These are phyloP conservation scores for Neolamprologus multifasciatus DNA, from an alignment of 2,797 vertebrate species.

Conservation along the genomic window DNA sequence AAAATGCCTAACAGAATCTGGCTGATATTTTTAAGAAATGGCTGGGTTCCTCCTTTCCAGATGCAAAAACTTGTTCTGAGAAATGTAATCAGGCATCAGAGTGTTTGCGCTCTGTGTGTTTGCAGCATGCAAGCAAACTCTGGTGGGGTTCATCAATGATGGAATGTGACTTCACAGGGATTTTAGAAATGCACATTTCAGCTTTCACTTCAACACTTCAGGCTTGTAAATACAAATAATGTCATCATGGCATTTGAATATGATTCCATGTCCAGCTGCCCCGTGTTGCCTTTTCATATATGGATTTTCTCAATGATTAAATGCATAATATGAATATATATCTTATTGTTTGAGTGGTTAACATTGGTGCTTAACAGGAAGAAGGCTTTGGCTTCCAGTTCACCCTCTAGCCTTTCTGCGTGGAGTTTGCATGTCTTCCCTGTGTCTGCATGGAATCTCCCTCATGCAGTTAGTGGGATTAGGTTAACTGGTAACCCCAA, in stretches of 20 bases:
- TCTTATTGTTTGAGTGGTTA: neutral
- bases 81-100: slow-evolving; percentile 50
- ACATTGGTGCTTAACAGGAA: neutral
- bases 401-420: neutral
- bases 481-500: neutral
- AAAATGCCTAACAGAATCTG: slow-evolving; percentile 45
- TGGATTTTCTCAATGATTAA: neutral
- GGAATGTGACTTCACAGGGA: slow-evolving; percentile 47
- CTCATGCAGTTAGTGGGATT: neutral
- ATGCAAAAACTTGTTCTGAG: slow-evolving; percentile 51
- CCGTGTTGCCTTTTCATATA: neutral
- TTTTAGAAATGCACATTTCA: slow-evolving; percentile 28
- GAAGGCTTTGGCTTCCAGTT: neutral
- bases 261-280: slow-evolving; percentile 13
- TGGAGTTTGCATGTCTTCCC: neutral
- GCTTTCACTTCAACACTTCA: slow-evolving; percentile 39
- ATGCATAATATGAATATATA: neutral
- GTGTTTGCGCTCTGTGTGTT: slow-evolving; percentile 34
- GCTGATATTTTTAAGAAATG: slow-evolving; percentile 55
- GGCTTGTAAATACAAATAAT: slow-evolving; percentile 27
- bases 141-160: slow-evolving; percentile 45
- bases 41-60: slow-evolving; percentile 48
- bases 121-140: slow-evolving; percentile 27
- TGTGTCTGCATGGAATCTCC: neutral
- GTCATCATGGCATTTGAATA: slow-evolving; percentile 32